Evolutionary conservation across 1,140 invertebrate genomes (phyloP), one percentile per base, ranked within the genome.

Genomic region (Brachionus angularis): DNA sequence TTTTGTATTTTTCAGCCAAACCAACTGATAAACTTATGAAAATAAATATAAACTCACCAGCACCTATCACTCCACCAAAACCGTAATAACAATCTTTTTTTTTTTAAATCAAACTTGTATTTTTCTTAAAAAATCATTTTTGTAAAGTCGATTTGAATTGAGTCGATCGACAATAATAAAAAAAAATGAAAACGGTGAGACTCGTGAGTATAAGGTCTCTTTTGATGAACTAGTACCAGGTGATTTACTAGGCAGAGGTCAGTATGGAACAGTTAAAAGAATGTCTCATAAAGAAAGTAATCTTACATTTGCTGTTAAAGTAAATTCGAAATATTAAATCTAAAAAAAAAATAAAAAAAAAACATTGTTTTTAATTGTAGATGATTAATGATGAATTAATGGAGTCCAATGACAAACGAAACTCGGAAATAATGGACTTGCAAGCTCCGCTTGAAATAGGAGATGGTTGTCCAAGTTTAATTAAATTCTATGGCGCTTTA

Each of bases 271-370:
- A 21, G 70, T 71, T 5, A 33, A 44, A 34, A 71, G 42, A 46
- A 71, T 71, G 70, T n/a, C 16, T 21, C 70, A 71, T 58, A 44
- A 10, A 46, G 50, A 50, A 14, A 21, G 31, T 14, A 71, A 71
- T 27, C 12, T n/a, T 34, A 55, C 23, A 23, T 55, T 71, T 14
- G 70, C 70, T 29, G 70, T 71, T 7, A 71, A 71, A 36, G 70
- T 71, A 67, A 8, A 42, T 44, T 21, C 12, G 7, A 42, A 64
- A 16, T 25, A 21, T 16, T 23, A 44, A 47, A n/a, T n/a, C n/a
- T n/a, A n/a, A 47, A 21, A 14, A n/a, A 18, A 8, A 39, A 2
- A 2, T 27, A 61, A 2, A 31, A 16, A 33, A n/a, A 34, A 50
- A 33, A 18, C 21, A 23, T 1, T 23, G 10, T 36, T n/a, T 23